Base-by-base conservation (phyloP, 2,797 vertebrate genomes). In the Sebastiscus albofasciatus region DNA sequence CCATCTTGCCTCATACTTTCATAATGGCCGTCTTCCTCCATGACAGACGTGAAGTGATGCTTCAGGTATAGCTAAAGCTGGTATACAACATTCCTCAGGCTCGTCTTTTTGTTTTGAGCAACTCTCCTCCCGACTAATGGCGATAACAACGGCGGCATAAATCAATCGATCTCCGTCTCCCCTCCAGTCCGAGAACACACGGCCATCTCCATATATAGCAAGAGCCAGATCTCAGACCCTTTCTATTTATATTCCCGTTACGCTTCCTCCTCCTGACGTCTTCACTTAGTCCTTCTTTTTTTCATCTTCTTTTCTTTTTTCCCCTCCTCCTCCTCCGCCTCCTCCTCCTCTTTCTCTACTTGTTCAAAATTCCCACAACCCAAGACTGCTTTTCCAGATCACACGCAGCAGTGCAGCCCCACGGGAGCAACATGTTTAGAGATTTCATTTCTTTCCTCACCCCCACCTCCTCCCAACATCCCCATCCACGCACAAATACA, bases 151-250 rank as follows among this genome's bases (percentile, higher is more conserved):
- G 60, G 22, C 66, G 34, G 56, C 67, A 67, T 87, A 90, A 94
- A 94, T 92, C 91, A 89, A 93, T 95, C 68, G 87, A 92, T 94
- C 76, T 79, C 33, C 33, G 5, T 2, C 31, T 33, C 62, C 56
- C 65, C 59, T 80, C 78, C 70, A 36, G 77, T 82, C 80, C 9
- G 27, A 90, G 85, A 84, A 83, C 73, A 68, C 87, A 24, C 88
- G 87, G 86, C 77, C 90, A 93, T 94, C 84, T 91, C 95, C 95
- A 92, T 96, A 96, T 96, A 96, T 95, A 96, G 95, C 90, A 87
- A 89, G 77, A 93, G 77, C 78, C 87, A 86, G 84, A 90, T 90
- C 92, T 92, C 83, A 77, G 90, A 83, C 86, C 71, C 85, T 86
- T 90, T 93, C 94, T 96, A 95, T 96, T 95, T 95, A 93, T 93